Conservation (phyloP, 2,888 invertebrate species). For the Microctonus aethiopoides region DNA sequence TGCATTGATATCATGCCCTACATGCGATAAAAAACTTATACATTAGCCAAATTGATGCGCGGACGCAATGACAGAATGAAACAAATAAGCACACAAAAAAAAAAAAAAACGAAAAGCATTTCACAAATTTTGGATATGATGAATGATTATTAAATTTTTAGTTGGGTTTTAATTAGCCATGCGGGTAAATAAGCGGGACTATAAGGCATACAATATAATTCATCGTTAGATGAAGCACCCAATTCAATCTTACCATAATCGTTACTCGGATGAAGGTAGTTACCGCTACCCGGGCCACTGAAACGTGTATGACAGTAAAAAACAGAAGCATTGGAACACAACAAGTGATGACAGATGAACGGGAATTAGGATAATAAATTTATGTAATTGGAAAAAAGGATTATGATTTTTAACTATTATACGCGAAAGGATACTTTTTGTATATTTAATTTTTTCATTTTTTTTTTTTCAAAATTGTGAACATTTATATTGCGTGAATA, state of each 20-base stretch:
- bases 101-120: not conserved
- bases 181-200: slow-evolving; percentile 24
- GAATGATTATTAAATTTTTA: not conserved
- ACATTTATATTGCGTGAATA: not conserved
- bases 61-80: not conserved
- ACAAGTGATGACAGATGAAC: slow-evolving; percentile 17
- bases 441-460: too few species aligned
- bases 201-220: slow-evolving; percentile 23
- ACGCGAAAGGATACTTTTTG: not conserved
- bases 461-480: not conserved
- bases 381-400: not conserved
- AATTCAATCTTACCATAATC: slow-evolving; percentile 66
- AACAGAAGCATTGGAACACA: slow-evolving; percentile 57
- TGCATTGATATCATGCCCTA: not conserved
- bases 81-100: not conserved
- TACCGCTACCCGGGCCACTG: slow-evolving; percentile 67
- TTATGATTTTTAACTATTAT: slow-evolving; percentile 28
- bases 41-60: not conserved
- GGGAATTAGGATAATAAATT: not conserved
- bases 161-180: not conserved
- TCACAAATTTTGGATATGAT: slow-evolving; percentile 3
- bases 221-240: slow-evolving; percentile 38
- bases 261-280: slow-evolving; percentile 66
- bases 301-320: slow-evolving; percentile 62
- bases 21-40: not conserved